Conservation (phyloP, 2,888 invertebrate species). For the Rhimphoctona megacephalus region DNA sequence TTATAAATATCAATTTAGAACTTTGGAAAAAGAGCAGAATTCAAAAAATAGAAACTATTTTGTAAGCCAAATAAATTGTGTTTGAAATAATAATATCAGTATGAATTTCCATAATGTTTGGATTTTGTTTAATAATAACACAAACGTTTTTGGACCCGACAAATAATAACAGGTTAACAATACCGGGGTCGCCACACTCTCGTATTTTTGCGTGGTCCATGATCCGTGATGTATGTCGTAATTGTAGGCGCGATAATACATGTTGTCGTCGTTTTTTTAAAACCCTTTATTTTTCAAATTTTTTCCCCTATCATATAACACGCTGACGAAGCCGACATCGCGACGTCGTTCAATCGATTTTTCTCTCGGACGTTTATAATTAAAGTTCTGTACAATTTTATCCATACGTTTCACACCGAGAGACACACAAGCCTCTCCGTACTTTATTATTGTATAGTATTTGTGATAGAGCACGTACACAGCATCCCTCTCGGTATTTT, state of each 20-base stretch:
- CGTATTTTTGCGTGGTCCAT: constrained; percentile 72
- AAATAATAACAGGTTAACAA: constrained; percentile 83
- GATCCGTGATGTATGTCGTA: constrained; percentile 82
- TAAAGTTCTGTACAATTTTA: constrained; percentile 53
- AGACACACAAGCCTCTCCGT: not conserved
- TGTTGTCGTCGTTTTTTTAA: constrained; percentile 34
- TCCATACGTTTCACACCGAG: constrained; percentile 10
- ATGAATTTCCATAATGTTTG: not conserved
- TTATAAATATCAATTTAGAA: not conserved
- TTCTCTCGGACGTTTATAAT: constrained; percentile 55
- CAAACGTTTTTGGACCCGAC: constrained; percentile 78
- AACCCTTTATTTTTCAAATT: constrained; percentile 40
- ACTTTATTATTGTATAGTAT: constrained; percentile 13
- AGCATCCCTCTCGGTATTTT: constrained; percentile 41
- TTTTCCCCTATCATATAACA: constrained; percentile 8
- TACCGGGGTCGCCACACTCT: constrained; percentile 72
- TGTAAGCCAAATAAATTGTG: not conserved
- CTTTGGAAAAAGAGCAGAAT: not conserved
- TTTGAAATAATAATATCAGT: not conserved
- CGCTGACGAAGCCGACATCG: constrained; percentile 5
- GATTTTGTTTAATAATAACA: constrained; percentile 76
- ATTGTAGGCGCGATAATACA: constrained; percentile 78
- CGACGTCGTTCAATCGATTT: constrained; percentile 56
- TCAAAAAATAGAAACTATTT: not conserved
- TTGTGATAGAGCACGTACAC: constrained; percentile 16